Conservation (phyloP, 35 echinoderm and acorn worm species). For the Apostichopus californicus region DNA sequence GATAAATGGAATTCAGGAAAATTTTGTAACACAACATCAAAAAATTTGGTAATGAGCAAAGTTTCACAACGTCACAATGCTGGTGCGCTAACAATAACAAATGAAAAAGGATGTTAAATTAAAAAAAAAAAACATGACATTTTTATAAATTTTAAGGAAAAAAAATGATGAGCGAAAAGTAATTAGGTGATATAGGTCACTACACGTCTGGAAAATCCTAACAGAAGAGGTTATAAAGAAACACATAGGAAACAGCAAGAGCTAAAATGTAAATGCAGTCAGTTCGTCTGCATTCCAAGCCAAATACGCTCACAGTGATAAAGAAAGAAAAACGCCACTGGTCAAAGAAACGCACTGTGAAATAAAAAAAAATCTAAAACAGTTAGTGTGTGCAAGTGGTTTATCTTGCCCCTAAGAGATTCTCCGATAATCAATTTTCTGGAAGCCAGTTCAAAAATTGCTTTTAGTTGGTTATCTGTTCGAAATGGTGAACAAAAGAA, state of each 20-base stretch:
- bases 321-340: conserved; percentile 24
- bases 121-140: conserved; percentile 3
- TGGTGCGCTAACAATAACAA: conserved; percentile 50
- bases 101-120: conserved; percentile 46
- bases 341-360: conserved; percentile 48
- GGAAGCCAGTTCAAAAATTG: too few species aligned
- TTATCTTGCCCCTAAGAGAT: conserved; percentile 25
- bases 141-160: conserved; percentile 2
- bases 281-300: background rate
- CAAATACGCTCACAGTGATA: conserved; percentile 43
- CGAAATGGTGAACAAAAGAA: too few species aligned
- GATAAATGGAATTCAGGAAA: conserved; percentile 36
- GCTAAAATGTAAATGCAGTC: conserved; percentile 12
- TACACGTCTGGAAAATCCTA: conserved; percentile 38
- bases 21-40: conserved; percentile 49
- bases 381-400: conserved; percentile 39
- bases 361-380: conserved; percentile 36
- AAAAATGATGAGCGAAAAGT: conserved; percentile 44
- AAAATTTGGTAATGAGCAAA: conserved; percentile 52
- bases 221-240: conserved; percentile 34
- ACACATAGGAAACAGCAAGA: conserved; percentile 43
- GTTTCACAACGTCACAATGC: conserved; percentile 56
- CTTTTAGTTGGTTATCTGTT: too few species aligned
- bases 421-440: background rate
- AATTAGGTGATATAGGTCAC: conserved; percentile 41